Evolutionary conservation across 2,888 invertebrate species (phyloP).

Genomic region (Volucella zonaria): DNA sequence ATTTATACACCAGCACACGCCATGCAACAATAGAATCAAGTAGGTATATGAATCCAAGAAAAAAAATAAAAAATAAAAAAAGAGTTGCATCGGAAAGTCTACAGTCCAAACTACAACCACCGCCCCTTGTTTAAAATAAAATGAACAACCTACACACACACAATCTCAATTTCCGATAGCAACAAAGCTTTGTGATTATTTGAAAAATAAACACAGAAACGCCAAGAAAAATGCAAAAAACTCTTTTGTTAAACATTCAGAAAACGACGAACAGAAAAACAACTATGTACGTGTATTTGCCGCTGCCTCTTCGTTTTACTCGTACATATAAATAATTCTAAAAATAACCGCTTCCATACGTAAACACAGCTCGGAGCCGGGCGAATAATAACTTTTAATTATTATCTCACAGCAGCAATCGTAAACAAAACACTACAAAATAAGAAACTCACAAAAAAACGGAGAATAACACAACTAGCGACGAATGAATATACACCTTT

Average conservation of each 20-base stretch:
- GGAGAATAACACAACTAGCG: not conserved
- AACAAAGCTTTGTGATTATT: conserved; percentile 9
- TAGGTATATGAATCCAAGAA: conserved; percentile 2
- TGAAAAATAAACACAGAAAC: conserved; percentile 28
- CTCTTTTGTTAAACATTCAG: conserved; percentile 16
- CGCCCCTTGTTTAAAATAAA: conserved; percentile 16
- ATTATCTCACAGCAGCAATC: conserved; percentile 38
- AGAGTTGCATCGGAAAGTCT: conserved; percentile 16
- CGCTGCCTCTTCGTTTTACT: not conserved
- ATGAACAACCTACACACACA: conserved; percentile 12
- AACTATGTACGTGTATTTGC: not conserved
- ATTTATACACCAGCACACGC: conserved; percentile 49
- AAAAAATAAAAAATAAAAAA: not conserved
- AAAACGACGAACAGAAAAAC: not conserved
- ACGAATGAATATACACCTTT: not conserved
- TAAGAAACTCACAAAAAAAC: conserved; percentile 17
- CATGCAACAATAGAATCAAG: conserved; percentile 1
- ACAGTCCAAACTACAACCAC: conserved; percentile 38
- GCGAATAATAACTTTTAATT: conserved; percentile 41
- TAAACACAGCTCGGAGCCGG: conserved; percentile 29
- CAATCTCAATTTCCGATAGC: conserved; percentile 22
- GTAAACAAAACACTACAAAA: conserved; percentile 17
- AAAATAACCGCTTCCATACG: conserved; percentile 29
- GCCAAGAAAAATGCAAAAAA: conserved; percentile 35
- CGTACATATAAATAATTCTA: conserved; percentile 27